Evolutionary conservation across 2,888 invertebrate genomes (phyloP).

Genomic region (Epinotia demarniana): DNA sequence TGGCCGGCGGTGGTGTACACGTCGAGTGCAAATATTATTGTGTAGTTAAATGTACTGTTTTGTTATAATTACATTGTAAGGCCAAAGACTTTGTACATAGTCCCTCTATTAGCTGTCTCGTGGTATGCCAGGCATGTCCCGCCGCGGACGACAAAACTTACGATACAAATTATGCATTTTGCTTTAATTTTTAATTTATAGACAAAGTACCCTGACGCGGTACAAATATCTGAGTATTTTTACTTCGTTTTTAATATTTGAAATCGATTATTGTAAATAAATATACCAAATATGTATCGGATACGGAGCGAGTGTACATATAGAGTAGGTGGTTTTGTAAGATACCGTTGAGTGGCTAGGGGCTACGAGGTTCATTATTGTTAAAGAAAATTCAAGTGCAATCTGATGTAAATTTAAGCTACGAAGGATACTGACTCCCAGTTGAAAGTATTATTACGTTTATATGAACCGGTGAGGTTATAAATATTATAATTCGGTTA

Average conservation of each 20-base stretch:
- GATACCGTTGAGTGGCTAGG: conserved; percentile 61
- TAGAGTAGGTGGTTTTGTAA: conserved; percentile 64
- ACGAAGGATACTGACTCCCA: conserved; percentile 75
- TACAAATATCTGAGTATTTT: conserved; percentile 78
- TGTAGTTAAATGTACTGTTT: conserved; percentile 62
- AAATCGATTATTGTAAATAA: conserved; percentile 79
- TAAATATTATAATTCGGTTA: conserved; percentile 83
- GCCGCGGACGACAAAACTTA: conserved; percentile 65
- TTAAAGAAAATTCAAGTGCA: conserved; percentile 80
- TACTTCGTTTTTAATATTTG: conserved; percentile 63
- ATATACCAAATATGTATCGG: conserved; percentile 82
- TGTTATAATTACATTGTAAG: conserved; percentile 74
- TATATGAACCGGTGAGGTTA: conserved; percentile 82
- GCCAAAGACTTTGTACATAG: conserved; percentile 83
- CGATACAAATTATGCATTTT: conserved; percentile 83
- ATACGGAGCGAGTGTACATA: conserved; percentile 72
- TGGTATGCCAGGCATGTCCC: conserved; percentile 63
- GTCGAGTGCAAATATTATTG: conserved; percentile 66
- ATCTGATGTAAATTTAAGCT: conserved; percentile 81
- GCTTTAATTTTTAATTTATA: conserved; percentile 76
- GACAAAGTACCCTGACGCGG: conserved; percentile 72
- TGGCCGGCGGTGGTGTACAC: conserved; percentile 51
- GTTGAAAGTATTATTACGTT: conserved; percentile 85
- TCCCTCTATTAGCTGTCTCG: conserved; percentile 59
- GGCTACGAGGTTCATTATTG: conserved; percentile 68